Evolutionary conservation across 2,797 vertebrate species (phyloP).

Genomic region (Rhabdophis nuchalis): DNA sequence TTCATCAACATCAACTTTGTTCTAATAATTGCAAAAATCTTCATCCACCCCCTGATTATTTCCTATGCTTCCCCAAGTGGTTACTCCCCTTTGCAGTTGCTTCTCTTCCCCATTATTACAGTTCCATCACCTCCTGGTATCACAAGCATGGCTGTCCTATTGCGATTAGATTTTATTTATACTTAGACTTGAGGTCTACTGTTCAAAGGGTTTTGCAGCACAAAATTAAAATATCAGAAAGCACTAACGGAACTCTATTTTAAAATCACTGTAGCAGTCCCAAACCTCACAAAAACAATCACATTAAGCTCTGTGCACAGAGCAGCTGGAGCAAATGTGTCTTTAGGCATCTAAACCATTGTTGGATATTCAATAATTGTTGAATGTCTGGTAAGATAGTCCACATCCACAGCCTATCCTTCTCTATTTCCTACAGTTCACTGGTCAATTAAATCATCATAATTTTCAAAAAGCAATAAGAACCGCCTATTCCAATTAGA

Average conservation of each 20-base stretch:
- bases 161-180: neutral
- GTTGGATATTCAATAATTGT: neutral
- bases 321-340: neutral
- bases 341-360: neutral
- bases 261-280: neutral
- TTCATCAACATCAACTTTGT: neutral
- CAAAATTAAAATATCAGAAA: neutral
- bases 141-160: neutral
- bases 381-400: neutral
- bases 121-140: neutral
- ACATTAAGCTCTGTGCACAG: neutral
- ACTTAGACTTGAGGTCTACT: neutral
- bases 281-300: neutral
- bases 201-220: neutral
- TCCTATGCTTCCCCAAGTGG: neutral
- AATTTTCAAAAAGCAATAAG: neutral
- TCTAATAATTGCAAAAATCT: neutral
- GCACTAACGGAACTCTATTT: neutral
- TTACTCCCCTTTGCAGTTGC: neutral
- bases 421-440: neutral
- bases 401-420: neutral
- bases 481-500: neutral
- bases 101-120: neutral
- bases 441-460: neutral
- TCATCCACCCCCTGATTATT: neutral